Conservation (phyloP, 2,113 vertebrate species). For the Lepisosteus osseus region DNA sequence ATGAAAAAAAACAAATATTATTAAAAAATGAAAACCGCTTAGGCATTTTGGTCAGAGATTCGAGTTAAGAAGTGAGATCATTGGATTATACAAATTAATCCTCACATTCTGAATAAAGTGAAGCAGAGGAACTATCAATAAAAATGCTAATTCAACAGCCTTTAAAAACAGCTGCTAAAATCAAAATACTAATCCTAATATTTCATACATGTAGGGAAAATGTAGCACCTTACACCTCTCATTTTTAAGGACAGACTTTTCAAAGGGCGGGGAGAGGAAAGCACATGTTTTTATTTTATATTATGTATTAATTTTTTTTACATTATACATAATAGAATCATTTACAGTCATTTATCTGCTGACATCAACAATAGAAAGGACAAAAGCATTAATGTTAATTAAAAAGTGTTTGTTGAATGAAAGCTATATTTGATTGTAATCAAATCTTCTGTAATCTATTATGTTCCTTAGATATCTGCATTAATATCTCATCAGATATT, state of each 20-base stretch:
- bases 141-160: slow-evolving; percentile 10
- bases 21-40: slow-evolving; percentile 1
- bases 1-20: slow-evolving; percentile 14
- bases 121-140: slow-evolving; percentile 7
- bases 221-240: neutral
- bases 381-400: too few relatives aligned
- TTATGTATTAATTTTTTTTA: too few relatives aligned
- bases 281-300: too few relatives aligned
- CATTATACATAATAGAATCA: too few relatives aligned
- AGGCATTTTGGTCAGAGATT: slow-evolving; percentile 10
- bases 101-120: slow-evolving; percentile 6
- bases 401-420: too few relatives aligned
- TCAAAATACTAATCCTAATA: slow-evolving; percentile 5
- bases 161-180: slow-evolving; percentile 12
- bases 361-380: too few relatives aligned
- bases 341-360: too few relatives aligned
- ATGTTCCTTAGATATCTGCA: too few relatives aligned
- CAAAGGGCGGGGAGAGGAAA: neutral
- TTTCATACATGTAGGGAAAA: neutral
- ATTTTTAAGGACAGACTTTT: neutral
- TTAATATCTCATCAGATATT: too few relatives aligned
- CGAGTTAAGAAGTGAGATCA: neutral
- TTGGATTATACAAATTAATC: slow-evolving; percentile 6
- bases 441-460: too few relatives aligned
- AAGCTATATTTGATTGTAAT: too few relatives aligned